Percentiles rank a stretch among this genome's conserved stretches.
Evolutionary conservation across 2,113 vertebrate genomes (phyloP).

Genomic region (Lynx canadensis): DNA sequence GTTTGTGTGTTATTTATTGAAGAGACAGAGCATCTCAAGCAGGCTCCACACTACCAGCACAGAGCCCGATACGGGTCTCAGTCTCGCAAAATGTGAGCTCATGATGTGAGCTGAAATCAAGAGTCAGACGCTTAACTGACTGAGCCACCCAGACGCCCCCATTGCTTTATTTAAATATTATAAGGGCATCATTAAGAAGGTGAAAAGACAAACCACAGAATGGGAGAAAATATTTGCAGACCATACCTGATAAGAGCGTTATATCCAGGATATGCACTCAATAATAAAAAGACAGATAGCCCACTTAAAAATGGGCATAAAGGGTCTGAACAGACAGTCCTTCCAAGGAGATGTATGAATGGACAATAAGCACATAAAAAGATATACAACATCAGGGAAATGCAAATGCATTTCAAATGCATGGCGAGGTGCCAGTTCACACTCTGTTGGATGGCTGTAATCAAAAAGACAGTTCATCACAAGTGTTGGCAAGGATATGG

Average conservation of each 20-base stretch:
- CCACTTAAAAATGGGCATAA: neutral
- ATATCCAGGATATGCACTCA: neutral
- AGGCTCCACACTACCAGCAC: too few species aligned
- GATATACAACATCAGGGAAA: neutral
- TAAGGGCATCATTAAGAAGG: neutral
- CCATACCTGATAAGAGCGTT: neutral
- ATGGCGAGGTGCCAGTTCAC: neutral
- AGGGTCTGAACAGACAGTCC: neutral
- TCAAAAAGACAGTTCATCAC: neutral
- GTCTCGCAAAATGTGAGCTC: too few species aligned
- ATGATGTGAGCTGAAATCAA: too few species aligned
- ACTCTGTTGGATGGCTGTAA: neutral
- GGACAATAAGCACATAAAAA: neutral
- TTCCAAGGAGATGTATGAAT: neutral
- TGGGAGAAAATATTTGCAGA: conserved; percentile 37
- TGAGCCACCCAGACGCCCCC: too few species aligned
- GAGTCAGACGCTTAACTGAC: too few species aligned
- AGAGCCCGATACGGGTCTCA: too few species aligned
- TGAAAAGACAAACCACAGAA: conserved; percentile 1
- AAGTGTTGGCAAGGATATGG: neutral
- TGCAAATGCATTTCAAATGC: neutral
- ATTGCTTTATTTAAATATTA: conserved; percentile 31
- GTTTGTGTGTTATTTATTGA: too few species aligned
- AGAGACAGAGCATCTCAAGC: too few species aligned
- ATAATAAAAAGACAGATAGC: conserved; percentile 10